Conservation (phyloP, 2,797 vertebrate genomes). For the Phataginus tricuspis region DNA sequence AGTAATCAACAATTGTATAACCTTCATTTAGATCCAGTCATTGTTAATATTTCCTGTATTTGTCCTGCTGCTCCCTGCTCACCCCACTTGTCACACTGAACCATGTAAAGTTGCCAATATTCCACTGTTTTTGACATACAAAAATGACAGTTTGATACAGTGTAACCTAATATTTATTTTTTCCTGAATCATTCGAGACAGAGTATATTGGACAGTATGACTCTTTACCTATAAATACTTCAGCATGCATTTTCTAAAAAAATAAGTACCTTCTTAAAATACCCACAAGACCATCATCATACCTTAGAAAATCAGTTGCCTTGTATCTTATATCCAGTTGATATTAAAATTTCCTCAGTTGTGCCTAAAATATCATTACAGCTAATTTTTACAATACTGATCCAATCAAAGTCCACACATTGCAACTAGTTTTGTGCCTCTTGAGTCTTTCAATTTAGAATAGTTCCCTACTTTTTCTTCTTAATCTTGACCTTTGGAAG, state of each 20-base stretch:
- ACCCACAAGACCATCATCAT: not conserved
- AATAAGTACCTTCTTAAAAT: not conserved
- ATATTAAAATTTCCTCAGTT: constrained; percentile 14
- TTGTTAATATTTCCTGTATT: not conserved
- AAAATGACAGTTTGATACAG: constrained; percentile 19
- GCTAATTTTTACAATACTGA: not conserved
- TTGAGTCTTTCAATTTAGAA: constrained; percentile 36
- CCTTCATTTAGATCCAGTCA: not conserved
- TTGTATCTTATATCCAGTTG: constrained; percentile 26
- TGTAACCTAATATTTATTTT: constrained; percentile 1
- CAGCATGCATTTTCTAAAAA: not conserved
- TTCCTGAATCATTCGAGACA: constrained; percentile 44
- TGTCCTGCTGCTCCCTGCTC: not conserved
- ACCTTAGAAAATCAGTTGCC: constrained; percentile 43
- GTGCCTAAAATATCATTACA: constrained; percentile 31
- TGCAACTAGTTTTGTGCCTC: not conserved
- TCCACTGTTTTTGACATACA: not conserved
- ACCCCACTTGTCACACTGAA: not conserved
- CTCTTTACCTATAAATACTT: not conserved
- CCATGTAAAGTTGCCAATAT: not conserved
- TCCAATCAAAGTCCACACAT: not conserved
- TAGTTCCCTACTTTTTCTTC: not conserved
- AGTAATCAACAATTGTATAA: not conserved
- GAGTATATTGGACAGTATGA: constrained; percentile 5
- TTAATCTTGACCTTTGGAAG: constrained; percentile 33